These are phyloP conservation scores for Orycteropus afer DNA, from an alignment of 2,113 vertebrate species.

Conservation along the genomic window DNA sequence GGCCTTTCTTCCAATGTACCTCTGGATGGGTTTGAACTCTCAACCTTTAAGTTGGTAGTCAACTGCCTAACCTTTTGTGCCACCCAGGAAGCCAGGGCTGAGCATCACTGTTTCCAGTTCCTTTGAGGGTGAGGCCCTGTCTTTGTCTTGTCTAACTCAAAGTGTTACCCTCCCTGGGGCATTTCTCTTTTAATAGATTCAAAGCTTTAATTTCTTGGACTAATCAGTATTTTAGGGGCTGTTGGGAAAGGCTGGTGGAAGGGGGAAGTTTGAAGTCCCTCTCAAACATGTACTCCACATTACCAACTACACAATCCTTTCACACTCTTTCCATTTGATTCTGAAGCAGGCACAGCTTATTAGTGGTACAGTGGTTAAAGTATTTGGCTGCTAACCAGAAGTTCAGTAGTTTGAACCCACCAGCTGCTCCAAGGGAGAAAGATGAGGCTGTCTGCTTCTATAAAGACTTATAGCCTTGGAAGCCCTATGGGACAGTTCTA, in stretches of 20 bases:
- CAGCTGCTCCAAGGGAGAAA: too few species aligned
- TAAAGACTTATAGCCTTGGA: too few species aligned
- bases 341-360: not conserved
- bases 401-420: too few species aligned
- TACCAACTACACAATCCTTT: not conserved
- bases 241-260: not conserved
- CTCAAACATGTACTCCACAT: not conserved
- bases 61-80: not conserved
- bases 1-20: not conserved
- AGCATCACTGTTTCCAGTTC: not conserved
- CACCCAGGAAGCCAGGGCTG: not conserved
- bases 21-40: not conserved
- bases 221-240: not conserved
- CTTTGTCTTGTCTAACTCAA: not conserved
- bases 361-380: too few species aligned
- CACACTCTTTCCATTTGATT: not conserved
- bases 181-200: constrained; percentile 12
- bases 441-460: too few species aligned
- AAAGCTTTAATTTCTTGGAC: not conserved
- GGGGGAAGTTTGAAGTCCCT: not conserved
- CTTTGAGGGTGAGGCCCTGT: not conserved
- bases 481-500: too few species aligned
- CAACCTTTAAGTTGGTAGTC: not conserved
- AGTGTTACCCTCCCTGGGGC: not conserved
- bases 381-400: too few species aligned